A percentile compares a stretch with the other conserved stretches of the same genome.
Evolutionary conservation across 2,888 invertebrate genomes (phyloP).

Genomic region (Lamellibrachia satsuma): DNA sequence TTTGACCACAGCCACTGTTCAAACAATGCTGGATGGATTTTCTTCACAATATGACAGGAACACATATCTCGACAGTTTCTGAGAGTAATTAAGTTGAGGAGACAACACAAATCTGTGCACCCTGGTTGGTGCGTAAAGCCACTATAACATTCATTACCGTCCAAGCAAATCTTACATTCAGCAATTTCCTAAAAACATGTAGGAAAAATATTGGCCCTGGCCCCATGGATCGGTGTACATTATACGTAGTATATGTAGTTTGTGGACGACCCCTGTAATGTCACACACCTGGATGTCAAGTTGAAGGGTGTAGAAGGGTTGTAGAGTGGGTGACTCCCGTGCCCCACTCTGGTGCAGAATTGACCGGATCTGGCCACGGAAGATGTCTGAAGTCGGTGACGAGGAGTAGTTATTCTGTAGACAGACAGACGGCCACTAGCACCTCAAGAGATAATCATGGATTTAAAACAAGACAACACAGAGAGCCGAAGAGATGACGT

Average conservation of each 20-base stretch:
- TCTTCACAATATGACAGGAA: not conserved
- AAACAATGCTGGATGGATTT: not conserved
- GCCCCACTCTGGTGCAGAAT: conserved; percentile 77
- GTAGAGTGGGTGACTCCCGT: conserved; percentile 87
- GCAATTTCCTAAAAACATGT: too few species aligned
- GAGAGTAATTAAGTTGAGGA: too few species aligned
- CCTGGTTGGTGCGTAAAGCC: too few species aligned
- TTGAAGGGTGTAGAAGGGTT: conserved; percentile 94
- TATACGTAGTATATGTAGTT: not conserved
- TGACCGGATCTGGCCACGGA: conserved; percentile 89
- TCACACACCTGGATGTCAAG: conserved; percentile 77
- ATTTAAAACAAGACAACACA: not conserved
- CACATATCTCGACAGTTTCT: not conserved
- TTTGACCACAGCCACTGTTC: not conserved
- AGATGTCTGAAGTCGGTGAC: conserved; percentile 91
- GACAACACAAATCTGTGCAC: too few species aligned
- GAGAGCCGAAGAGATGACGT: too few species aligned
- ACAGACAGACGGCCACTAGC: not conserved
- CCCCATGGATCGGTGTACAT: not conserved
- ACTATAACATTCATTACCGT: too few species aligned
- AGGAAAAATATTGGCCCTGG: too few species aligned
- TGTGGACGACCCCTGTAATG: not conserved
- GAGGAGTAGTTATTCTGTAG: conserved; percentile 76
- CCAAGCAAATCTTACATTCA: too few species aligned
- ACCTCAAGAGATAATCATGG: not conserved